A percentile compares a stretch with the other conserved stretches of the same genome.
Conservation (phyloP, 1,140 invertebrate genomes). For the Leucophenga varia region DNA sequence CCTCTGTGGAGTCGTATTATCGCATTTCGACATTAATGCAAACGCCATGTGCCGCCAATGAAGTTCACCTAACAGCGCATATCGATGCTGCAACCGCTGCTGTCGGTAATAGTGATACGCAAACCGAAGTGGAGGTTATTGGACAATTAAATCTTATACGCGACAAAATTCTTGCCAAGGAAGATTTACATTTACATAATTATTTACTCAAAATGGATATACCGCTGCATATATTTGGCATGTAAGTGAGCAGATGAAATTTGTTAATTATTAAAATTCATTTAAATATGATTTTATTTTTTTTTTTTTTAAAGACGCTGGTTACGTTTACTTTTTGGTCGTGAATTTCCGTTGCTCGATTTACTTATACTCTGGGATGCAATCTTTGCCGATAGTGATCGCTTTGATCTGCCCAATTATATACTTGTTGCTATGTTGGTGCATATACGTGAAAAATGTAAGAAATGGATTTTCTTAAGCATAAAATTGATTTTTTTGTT, state of each 20-base stretch:
- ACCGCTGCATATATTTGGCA: conserved; percentile 77
- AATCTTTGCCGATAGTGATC: conserved; percentile 73
- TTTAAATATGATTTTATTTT: background rate
- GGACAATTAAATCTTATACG: conserved; percentile 70
- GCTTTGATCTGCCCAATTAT: conserved; percentile 72
- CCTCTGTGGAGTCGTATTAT: conserved; percentile 72
- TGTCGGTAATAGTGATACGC: conserved; percentile 13
- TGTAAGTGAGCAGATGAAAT: conserved; percentile 62
- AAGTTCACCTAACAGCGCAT: conserved; percentile 3
- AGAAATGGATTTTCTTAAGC: conserved; percentile 45
- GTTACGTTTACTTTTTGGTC: conserved; percentile 76
- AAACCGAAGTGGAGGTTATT: conserved; percentile 64
- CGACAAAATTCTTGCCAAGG: conserved; percentile 66
- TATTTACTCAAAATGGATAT: conserved; percentile 73
- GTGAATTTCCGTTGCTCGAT: conserved; percentile 76
- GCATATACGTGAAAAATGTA: conserved; percentile 68
- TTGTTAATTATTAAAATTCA: background rate
- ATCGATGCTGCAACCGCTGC: conserved; percentile 21
- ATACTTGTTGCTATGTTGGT: conserved; percentile 76
- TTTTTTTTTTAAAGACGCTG: conserved; percentile 66
- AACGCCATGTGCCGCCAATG: conserved; percentile 56
- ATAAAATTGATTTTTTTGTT: conserved; percentile 1
- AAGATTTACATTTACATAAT: conserved; percentile 66
- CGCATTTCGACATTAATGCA: conserved; percentile 61
- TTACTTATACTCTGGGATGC: conserved; percentile 78